Base-by-base conservation (phyloP, 2,888 invertebrate species). In the Brachyopa scutellaris region DNA sequence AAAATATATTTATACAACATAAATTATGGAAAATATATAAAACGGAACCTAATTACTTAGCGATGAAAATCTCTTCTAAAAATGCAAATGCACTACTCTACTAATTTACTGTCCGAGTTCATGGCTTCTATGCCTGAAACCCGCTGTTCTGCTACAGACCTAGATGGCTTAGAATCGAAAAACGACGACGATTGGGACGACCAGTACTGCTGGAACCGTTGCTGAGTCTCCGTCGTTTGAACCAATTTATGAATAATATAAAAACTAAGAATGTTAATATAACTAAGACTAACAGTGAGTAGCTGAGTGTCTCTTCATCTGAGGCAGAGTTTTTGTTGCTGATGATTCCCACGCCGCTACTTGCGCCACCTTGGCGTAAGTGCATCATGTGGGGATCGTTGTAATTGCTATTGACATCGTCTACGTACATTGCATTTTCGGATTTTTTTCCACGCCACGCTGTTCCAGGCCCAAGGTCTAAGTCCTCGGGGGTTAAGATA, bases 241-340 rank as follows among this genome's bases (percentile, higher is more conserved):
- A 86, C 86, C 86, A 86, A 84, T 86, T 86, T 74, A 86, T 84
- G 79, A 86, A 86, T 82, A 86, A 66, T 3, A 86, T 84, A 80
- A 86, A 85, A 84, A 86, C 86, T 84, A 85, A 67, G 55, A 86
- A 84, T 67, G 86, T 86, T 84, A 86, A 85, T 78, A 86, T 67
- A 84, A 86, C 72, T 85, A 86, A 84, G 57, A 69, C 77, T 82
- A 85, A 69, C 77, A 86, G 82, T 47, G 86, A 86, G 67, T 85
- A 84, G 74, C 82, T 85, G 42, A 86, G 85, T 59, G 85, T 85
- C 77, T 86, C 86, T 45, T 85, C 86, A 40, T 86, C 85, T 55
- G 76, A 66, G 53, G 62, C 59, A 17, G 70, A 80, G 33, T 66
- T 76, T 62, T 76, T 84, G 23, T 57, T 73, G 62, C 57, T 69